phyloP scores from a whole-genome alignment of 2,113 vertebrate genomes.

The Poeciliopsis turrubarensis region DNA sequence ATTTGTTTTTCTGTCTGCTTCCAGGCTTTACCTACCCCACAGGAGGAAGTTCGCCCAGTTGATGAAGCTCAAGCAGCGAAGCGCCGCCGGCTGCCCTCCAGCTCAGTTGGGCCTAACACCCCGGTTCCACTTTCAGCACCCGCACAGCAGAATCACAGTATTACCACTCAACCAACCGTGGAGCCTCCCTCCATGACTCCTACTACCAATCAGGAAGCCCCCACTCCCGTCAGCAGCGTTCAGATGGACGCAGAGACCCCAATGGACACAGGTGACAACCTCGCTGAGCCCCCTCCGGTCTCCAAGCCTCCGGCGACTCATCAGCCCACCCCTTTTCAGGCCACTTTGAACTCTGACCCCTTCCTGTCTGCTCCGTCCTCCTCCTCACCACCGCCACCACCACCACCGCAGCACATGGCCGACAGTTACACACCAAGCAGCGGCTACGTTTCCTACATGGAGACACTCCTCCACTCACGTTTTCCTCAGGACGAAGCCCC shows the following conservation, averaged over 20 bases:
- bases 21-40: slow-evolving; percentile 82
- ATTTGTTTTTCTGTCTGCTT: not conserved
- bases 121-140: slow-evolving; percentile 5
- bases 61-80: slow-evolving; percentile 88
- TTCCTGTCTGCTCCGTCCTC: slow-evolving; percentile 47
- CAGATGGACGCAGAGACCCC: slow-evolving; percentile 41
- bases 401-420: slow-evolving; percentile 17
- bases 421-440: slow-evolving; percentile 72
- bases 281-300: slow-evolving; percentile 19
- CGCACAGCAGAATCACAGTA: slow-evolving; percentile 40
- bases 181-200: slow-evolving; percentile 39
- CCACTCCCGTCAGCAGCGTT: not conserved
- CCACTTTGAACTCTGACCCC: slow-evolving; percentile 68
- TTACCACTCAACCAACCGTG: slow-evolving; percentile 34
- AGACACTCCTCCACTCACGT: slow-evolving; percentile 85
- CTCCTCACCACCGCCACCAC: slow-evolving; percentile 10
- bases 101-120: slow-evolving; percentile 1
- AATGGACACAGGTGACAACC: slow-evolving; percentile 51
- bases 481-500: slow-evolving; percentile 75
- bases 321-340: slow-evolving; percentile 72
- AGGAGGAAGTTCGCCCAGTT: slow-evolving; percentile 70
- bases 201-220: not conserved
- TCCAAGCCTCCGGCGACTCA: slow-evolving; percentile 64
- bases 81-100: slow-evolving; percentile 83
- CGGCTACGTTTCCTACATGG: slow-evolving; percentile 87